Evolutionary conservation across 2,888 invertebrate species (phyloP).

Genomic region (Drosophila vallismaia): DNA sequence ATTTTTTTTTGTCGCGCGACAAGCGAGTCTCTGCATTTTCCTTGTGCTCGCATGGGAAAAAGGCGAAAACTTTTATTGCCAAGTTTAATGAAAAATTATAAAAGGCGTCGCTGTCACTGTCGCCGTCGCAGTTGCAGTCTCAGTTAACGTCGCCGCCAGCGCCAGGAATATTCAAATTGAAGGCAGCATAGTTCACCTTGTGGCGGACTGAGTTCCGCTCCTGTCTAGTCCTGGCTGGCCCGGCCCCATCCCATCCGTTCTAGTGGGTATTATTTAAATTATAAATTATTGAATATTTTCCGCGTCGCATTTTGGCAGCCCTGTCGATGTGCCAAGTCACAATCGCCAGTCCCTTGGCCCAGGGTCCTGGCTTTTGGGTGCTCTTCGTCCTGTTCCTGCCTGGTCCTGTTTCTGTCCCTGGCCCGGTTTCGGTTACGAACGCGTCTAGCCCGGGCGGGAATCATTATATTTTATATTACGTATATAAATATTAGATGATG

Average conservation of each 20-base stretch:
- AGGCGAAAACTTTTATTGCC: conserved; percentile 79
- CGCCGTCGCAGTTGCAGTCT: conserved; percentile 41
- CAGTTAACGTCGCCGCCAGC: conserved; percentile 25
- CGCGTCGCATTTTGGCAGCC: conserved; percentile 56
- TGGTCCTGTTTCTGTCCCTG: background rate
- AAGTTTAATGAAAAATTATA: conserved; percentile 82
- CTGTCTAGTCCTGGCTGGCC: conserved; percentile 12
- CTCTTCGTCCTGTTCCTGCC: background rate
- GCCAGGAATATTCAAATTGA: conserved; percentile 65
- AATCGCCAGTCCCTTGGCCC: conserved; percentile 24
- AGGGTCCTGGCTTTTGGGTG: background rate
- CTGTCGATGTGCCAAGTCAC: conserved; percentile 25
- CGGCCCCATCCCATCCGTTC: conserved; percentile 10
- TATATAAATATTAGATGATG: conserved; percentile 78
- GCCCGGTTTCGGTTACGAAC: background rate
- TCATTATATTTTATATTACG: conserved; percentile 77
- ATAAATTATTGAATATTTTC: conserved; percentile 80
- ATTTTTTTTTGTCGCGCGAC: conserved; percentile 28
- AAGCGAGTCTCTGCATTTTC: conserved; percentile 55
- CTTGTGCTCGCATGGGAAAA: conserved; percentile 66
- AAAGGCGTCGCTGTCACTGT: conserved; percentile 64
- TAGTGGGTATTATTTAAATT: conserved; percentile 79
- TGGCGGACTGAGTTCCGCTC: conserved; percentile 32
- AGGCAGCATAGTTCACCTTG: conserved; percentile 72
- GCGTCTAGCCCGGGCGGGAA: conserved; percentile 35